phyloP scores from a whole-genome alignment of 2,797 vertebrate species.

The Dermochelys coriacea region DNA sequence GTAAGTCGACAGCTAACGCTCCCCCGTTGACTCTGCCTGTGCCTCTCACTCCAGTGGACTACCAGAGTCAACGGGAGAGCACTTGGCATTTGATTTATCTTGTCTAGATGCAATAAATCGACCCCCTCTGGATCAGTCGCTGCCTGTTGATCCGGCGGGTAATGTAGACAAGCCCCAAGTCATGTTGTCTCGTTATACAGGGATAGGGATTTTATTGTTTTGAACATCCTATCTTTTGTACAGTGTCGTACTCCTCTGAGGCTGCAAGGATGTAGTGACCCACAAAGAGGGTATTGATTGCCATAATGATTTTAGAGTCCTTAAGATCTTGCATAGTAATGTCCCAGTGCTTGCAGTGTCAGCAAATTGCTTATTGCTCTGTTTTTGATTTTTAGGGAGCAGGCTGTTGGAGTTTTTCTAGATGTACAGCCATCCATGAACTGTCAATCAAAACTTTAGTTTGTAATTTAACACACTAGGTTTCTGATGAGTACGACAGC shows the following conservation, averaged over 20 bases:
- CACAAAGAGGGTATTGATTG: not conserved
- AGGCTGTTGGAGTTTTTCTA: not conserved
- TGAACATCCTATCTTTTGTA: not conserved
- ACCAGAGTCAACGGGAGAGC: too few species aligned
- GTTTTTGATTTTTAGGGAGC: not conserved
- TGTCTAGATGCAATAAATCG: too few species aligned
- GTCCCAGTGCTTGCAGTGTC: not conserved
- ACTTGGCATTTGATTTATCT: too few species aligned
- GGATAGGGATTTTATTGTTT: not conserved
- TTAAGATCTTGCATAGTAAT: not conserved
- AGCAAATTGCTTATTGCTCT: not conserved
- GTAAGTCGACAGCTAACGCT: too few species aligned
- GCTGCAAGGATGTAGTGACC: not conserved
- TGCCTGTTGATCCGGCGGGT: too few species aligned
- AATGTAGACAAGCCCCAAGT: not conserved
- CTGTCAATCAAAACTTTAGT: not conserved
- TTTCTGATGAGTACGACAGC: not conserved
- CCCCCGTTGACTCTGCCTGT: too few species aligned
- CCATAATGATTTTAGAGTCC: not conserved
- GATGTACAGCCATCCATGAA: not conserved
- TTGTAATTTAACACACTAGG: not conserved
- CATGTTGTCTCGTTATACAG: not conserved
- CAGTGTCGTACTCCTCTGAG: not conserved
- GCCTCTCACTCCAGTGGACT: too few species aligned
- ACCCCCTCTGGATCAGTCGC: too few species aligned